Base-by-base conservation (phyloP, 2,113 vertebrate genomes). In the Telmatochromis brichardi region DNA sequence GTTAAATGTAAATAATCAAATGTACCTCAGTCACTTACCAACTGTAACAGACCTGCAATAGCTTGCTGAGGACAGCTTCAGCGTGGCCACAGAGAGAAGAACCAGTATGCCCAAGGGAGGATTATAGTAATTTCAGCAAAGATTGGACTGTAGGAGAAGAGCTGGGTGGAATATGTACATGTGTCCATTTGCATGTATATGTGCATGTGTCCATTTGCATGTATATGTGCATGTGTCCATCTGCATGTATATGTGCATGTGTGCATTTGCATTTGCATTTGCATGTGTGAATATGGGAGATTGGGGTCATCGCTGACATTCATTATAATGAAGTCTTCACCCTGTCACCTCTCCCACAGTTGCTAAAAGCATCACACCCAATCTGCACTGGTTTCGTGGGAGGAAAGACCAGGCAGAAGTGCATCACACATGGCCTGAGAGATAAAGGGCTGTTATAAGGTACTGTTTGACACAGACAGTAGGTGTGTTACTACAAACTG, bases 41-140 rank as follows among this genome's bases (percentile, higher is more conserved):
- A 45, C 12, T 57, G 5, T 35, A 80, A 26, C 28, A 37, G 65
- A 2, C 14, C 73, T 58, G n/a, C 15, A 47, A 2, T 37, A 31
- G 21, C 58, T 54, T 35, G 80, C 26, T 42, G 58, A 47, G 63
- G 57, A 53, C 33, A 65, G 54, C 81, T 83, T 86, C 33, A 82
- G 19, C 31, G 17, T 54, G 84, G 65, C 84, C 63, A 54, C 86
- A 85, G 81, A 82, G 89, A 86, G 84, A 58, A 71, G 84, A 58
- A 80, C 60, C 51, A 82, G 9, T 31, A 60, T 80, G 37, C 82
- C 82, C 65, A 85, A 54, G n/a, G 90, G 82, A 88, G 53, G 82
- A 92, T 92, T 93, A 89, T 86, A 88, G 91, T 91, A 54, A 93
- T 91, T 93, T 93, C 81, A 82, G 81, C 71, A 58, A 79, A 85